These are phyloP conservation scores for Sanderia malayensis DNA, from an alignment of 30 jellyfish, hydroid and myxozoan genomes.

Conservation along the genomic window DNA sequence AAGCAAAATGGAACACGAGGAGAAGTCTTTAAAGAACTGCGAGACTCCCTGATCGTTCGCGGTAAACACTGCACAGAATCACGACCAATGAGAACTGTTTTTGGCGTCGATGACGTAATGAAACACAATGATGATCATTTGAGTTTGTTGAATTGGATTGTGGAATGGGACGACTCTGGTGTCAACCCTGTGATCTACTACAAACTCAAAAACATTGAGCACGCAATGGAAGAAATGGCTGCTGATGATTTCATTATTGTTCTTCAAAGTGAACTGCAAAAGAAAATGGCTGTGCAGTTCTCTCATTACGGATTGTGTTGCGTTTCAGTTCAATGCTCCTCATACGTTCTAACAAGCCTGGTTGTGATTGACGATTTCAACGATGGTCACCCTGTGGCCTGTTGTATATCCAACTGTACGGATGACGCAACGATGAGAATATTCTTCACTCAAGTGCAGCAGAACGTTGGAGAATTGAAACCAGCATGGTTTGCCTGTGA, in stretches of 20 bases:
- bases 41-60: neutral
- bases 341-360: neutral
- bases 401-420: neutral
- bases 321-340: neutral
- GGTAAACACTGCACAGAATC: neutral
- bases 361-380: neutral
- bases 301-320: constrained; percentile 1
- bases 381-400: constrained; percentile 8
- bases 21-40: neutral
- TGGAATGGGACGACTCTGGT: neutral
- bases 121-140: neutral
- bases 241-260: constrained; percentile 1
- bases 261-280: constrained; percentile 1
- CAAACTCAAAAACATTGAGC: neutral
- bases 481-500: constrained; percentile 21
- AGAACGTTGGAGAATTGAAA: neutral
- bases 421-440: neutral
- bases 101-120: constrained; percentile 1
- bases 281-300: constrained; percentile 1
- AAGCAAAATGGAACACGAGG: neutral
- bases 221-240: neutral
- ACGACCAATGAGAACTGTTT: neutral
- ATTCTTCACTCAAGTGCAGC: constrained; percentile 3
- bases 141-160: constrained; percentile 9
- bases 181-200: constrained; percentile 3